These are phyloP conservation scores for mouse (Mus musculus) DNA, from an alignment of 2,113 vertebrate species.

Conservation along the genomic window GRCm39 chrX:127709001-127709500, in stretches of 20 bases:
- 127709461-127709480: not conserved
- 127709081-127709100: not conserved
- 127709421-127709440: not conserved
- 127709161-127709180: not conserved
- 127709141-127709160: not conserved
- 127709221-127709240: not conserved
- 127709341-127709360: not conserved
- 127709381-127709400: not conserved
- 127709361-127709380: not conserved
- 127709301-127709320: not conserved
- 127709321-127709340: not conserved
- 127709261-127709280: not conserved
- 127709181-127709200: too few relatives aligned
- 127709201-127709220: rapidly evolving
- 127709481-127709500: not conserved
- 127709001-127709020: not conserved
- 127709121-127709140: not conserved
- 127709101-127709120: not conserved
- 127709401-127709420: not conserved
- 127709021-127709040: not conserved
- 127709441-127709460: constrained; percentile 26
- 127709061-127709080: not conserved
- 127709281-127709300: not conserved
- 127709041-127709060: not conserved
- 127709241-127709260: not conserved